These are phyloP conservation scores for Thermophis baileyi DNA, from an alignment of 2,113 vertebrate genomes.

Conservation along the genomic window DNA sequence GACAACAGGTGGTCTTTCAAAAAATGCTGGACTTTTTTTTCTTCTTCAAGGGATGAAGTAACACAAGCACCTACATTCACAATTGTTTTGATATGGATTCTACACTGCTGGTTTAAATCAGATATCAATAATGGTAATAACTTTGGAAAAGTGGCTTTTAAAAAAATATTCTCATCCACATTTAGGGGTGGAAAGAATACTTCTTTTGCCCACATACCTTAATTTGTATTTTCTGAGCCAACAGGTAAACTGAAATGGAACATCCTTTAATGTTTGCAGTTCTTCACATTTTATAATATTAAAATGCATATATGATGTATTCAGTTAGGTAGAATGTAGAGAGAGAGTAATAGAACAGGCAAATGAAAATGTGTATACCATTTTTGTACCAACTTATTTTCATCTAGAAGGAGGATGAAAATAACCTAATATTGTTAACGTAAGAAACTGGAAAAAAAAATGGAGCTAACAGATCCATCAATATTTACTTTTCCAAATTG, in stretches of 20 bases:
- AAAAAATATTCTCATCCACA: not conserved
- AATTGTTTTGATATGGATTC: not conserved
- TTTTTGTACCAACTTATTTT: not conserved
- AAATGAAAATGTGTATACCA: not conserved
- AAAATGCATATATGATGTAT: not conserved
- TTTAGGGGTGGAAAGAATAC: not conserved
- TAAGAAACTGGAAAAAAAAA: not conserved
- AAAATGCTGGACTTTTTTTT: not conserved
- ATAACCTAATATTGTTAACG: not conserved
- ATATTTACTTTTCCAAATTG: not conserved
- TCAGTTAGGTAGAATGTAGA: not conserved
- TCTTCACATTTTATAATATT: not conserved
- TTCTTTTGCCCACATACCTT: not conserved
- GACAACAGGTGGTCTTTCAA: not conserved
- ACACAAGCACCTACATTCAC: not conserved
- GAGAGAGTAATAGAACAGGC: not conserved
- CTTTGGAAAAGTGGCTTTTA: not conserved
- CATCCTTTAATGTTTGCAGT: not conserved
- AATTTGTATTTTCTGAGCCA: not conserved
- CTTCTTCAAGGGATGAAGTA: too few relatives aligned
- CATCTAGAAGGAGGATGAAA: not conserved
- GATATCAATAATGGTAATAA: not conserved
- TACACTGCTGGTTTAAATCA: not conserved
- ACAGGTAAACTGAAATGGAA: not conserved
- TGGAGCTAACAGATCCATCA: not conserved